A percentile compares a stretch with the other conserved stretches of the same genome.
Conservation (phyloP, 2,113 vertebrate genomes). For the Myodes glareolus region DNA sequence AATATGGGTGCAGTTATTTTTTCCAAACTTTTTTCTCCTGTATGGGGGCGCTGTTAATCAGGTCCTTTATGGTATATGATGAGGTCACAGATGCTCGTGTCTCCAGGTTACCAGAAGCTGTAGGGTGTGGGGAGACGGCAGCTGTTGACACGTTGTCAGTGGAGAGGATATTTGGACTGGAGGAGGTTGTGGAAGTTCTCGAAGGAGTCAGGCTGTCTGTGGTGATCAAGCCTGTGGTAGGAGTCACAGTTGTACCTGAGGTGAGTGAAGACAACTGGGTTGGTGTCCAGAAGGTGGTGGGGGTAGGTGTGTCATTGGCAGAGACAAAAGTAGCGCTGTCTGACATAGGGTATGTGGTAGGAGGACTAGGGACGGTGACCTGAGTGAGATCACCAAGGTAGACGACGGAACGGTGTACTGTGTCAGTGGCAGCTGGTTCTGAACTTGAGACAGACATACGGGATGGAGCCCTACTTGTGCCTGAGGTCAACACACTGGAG, state of each 20-base stretch:
- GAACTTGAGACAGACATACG: rapidly evolving
- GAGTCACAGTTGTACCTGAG: neutral
- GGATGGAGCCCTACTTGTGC: rapidly evolving
- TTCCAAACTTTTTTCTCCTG: too few relatives aligned
- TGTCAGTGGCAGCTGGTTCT: rapidly evolving
- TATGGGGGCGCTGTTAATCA: too few relatives aligned
- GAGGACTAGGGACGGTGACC: neutral
- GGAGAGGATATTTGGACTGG: too few relatives aligned
- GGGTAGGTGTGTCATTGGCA: rapidly evolving
- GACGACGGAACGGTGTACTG: rapidly evolving
- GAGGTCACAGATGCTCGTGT: neutral
- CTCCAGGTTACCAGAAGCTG: rapidly evolving
- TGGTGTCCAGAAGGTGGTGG: rapidly evolving
- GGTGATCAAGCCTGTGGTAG: rapidly evolving
- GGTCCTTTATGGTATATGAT: too few relatives aligned
- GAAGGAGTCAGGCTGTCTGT: neutral
- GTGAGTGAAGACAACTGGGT: rapidly evolving
- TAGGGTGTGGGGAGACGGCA: rapidly evolving
- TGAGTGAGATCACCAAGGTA: neutral
- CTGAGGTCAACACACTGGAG: rapidly evolving
- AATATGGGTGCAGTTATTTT: too few relatives aligned
- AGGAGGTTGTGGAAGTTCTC: rapidly evolving
- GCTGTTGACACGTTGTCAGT: rapidly evolving
- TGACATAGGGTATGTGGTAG: neutral
- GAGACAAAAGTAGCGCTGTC: rapidly evolving